Conservation (phyloP, 2,888 invertebrate genomes). For the Glaucopsyche alexis region DNA sequence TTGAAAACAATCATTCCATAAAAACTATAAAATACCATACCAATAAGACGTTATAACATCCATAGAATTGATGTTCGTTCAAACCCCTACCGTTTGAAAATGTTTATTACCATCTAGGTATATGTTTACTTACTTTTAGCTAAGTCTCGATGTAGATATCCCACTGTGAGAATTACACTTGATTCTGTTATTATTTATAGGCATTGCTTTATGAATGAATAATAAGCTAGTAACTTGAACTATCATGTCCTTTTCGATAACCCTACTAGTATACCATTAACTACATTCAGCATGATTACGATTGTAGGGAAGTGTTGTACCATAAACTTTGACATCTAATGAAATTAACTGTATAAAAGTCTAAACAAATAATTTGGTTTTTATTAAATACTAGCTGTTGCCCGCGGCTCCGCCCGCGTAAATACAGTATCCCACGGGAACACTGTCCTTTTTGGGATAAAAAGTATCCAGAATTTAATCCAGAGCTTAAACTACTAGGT, state of each 20-base stretch:
- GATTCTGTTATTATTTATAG: conserved; percentile 19
- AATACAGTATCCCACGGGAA: no score
- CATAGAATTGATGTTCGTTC: neutral
- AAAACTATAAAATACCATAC: no score
- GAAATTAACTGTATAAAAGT: neutral
- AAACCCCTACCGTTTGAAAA: neutral
- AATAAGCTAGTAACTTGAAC: conserved; percentile 12
- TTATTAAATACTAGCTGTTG: no score
- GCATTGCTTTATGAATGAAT: conserved; percentile 13
- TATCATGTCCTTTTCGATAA: conserved; percentile 1
- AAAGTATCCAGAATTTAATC: no score
- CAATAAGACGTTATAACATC: no score
- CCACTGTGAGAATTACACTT: conserved; percentile 16
- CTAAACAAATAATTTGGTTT: neutral
- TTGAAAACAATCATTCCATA: no score
- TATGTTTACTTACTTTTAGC: neutral
- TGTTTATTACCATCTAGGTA: neutral
- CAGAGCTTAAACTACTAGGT: no score
- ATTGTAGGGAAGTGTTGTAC: neutral
- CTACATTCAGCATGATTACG: neutral
- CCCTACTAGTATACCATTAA: conserved; percentile 11
- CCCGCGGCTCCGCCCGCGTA: no score
- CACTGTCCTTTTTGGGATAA: no score
- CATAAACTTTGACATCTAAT: neutral
- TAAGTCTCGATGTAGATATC: neutral